Base-by-base conservation (phyloP, 2,113 vertebrate genomes). In the Phocoena phocoena region DNA sequence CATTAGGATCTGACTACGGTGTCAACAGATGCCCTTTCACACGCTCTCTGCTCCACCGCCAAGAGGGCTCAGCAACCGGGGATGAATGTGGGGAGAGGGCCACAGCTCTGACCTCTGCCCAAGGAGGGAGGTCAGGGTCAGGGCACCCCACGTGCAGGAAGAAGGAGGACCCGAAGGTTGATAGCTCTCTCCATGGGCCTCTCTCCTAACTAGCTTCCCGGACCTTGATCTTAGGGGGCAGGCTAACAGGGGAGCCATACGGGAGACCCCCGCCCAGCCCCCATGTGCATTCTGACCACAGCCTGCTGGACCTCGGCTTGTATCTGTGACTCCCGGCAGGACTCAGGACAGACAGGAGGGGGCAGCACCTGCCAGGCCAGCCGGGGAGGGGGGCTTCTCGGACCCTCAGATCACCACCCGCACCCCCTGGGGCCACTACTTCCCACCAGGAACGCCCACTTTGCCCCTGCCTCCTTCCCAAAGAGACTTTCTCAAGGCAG, bases 191-290 rank as follows among this genome's bases (percentile, higher is more conserved):
- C 23, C 0, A 0, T 21, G 7, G 2, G 53, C 63, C 18, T 67
- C 6, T 1, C 25, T 58, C 82, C 70, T 41, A 9, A 13, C 65
- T 36, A 7, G 84, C 53, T 2, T 67, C 20, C n/a, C 67, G 13
- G 1, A 3, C 8, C n/a, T 63, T 17, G 18, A 15, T 13, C 17
- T 3, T 5, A 44, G n/a, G 20, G 14, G 15, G 68, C 2, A 4
- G 31, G 20, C 26, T 14, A 5, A 8, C 3, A 6, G 44, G 65
- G n/a, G 21, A 14, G 50, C 44, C 89, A 3, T 0, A 13, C 4
- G 0, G 0, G 31, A 12, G 1, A 8, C 12, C 47, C 41, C 4
- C 0, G 5, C 13, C 31, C 33, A 2, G 17, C 17, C n/a, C 26
- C 36, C 6, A 0, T 3, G 18, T 3, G 21, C 70, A 6, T 53